Base-by-base conservation (phyloP, 2,797 vertebrate species). In the Cyprinodon diabolis region DNA sequence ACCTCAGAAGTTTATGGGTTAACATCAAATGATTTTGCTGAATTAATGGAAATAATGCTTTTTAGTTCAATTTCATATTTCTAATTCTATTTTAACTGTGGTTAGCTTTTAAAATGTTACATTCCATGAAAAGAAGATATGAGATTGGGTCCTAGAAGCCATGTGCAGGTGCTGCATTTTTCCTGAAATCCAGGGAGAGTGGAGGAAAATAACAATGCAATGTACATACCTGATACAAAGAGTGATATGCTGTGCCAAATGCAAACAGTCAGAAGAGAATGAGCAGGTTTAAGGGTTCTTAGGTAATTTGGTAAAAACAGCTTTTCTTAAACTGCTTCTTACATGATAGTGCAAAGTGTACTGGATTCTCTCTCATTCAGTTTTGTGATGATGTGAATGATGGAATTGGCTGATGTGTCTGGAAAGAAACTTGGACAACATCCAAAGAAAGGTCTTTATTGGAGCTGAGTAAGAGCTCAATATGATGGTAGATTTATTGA, bases 71-170 rank as follows among this genome's bases (percentile, higher is more conserved):
- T 43, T 43, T 43, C 40, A 43, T 7, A 8, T 30, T 30, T 30
- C 30, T 30, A 30, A 30, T 30, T 30, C 30, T 30, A 30, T 30
- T 43, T 43, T 43, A 43, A 43, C 40, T 43, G 7, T 43, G 5
- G 4, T 43, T 1, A 43, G 40, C 47, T 47, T 12, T 74, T 77
- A 71, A 74, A 63, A 68, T 87, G 90, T 79, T 69, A 78, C 72
- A 79, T 78, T 80, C 81, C 75, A 76, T 87, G 88, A 90, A 87
- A 87, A 83, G 74, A 78, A 91, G 91, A 92, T 93, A 76, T 81
- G 90, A 92, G 80, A 86, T 73, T 90, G 56, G 86, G 86, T 82
- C 87, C 93, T 91, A 91, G 92, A 89, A 87, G 84, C 63, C 60
- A 65, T 63, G 67, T 72, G 68, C 84, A 86, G 82, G 89, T 93